Percentiles rank a stretch among this genome's conserved stretches.
These are phyloP conservation scores for Scolopax bukidnonensis DNA, from an alignment of 2,797 vertebrate species.

Conservation along the genomic window DNA sequence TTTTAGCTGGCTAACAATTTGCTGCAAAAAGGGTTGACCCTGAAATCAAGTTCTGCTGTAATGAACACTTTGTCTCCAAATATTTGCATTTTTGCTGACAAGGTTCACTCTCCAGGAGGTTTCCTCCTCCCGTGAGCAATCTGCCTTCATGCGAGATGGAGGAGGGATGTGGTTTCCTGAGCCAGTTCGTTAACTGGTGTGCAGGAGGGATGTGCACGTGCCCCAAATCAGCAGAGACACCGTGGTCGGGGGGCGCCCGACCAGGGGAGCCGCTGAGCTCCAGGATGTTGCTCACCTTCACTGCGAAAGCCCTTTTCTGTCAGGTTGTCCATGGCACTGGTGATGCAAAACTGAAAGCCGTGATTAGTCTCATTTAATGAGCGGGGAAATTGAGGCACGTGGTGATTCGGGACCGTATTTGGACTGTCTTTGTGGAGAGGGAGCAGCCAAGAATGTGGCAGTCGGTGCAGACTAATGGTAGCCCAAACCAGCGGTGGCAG, in stretches of 20 bases:
- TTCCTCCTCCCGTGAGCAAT: constrained; percentile 54
- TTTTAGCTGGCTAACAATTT: constrained; percentile 73
- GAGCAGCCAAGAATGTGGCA: not conserved
- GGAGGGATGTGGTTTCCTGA: not conserved
- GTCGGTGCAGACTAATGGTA: not conserved
- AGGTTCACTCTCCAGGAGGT: constrained; percentile 70
- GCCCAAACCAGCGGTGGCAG: accelerated
- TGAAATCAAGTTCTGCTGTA: constrained; percentile 73
- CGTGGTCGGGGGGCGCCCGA: accelerated
- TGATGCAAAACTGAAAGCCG: not conserved
- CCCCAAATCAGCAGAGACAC: not conserved
- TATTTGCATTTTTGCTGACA: constrained; percentile 77
- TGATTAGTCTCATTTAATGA: not conserved
- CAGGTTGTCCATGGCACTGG: not conserved
- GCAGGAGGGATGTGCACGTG: not conserved
- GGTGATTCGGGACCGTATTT: accelerated
- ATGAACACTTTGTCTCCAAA: constrained; percentile 74
- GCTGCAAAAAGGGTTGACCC: constrained; percentile 72
- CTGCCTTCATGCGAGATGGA: constrained; percentile 21
- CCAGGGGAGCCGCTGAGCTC: not conserved
- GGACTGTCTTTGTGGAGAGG: not conserved
- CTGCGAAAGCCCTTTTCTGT: not conserved
- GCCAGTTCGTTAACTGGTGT: not conserved
- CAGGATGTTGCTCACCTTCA: not conserved
- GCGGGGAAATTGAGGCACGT: not conserved